Evolutionary conservation across 2,113 vertebrate species (phyloP).

Genomic region (Antechinus flavipes): DNA sequence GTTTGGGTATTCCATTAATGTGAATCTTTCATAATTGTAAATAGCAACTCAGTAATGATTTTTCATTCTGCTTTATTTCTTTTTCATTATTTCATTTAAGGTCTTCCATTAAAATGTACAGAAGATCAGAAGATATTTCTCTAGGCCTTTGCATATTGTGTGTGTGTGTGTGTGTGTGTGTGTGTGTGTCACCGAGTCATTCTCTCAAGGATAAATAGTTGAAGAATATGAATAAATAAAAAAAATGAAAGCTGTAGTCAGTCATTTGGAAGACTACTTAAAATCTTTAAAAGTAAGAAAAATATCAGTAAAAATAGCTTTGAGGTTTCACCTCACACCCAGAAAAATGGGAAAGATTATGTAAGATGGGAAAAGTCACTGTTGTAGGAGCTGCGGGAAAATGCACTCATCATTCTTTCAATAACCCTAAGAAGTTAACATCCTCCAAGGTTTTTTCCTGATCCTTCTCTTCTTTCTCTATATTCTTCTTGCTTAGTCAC

Average conservation of each 20-base stretch:
- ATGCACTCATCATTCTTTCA: neutral
- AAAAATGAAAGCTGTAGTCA: neutral
- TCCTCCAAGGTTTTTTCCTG: neutral
- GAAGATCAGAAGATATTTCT: neutral
- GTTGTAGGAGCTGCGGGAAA: neutral
- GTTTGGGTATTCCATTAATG: neutral
- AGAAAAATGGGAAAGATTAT: neutral
- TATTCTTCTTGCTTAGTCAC: neutral
- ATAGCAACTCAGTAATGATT: neutral
- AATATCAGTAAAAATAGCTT: neutral
- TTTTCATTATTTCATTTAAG: neutral
- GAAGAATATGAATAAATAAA: neutral
- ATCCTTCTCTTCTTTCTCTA: neutral
- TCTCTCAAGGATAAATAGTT: neutral
- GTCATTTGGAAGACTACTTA: neutral
- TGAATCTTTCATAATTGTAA: neutral
- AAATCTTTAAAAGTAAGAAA: neutral
- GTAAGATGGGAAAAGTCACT: neutral
- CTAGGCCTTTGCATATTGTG: neutral
- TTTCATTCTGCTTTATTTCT: neutral
- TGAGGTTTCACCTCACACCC: neutral
- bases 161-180: too few species aligned
- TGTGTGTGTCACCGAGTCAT: neutral
- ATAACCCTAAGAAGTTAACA: neutral
- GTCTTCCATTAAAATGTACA: neutral